Evolutionary conservation across 2,113 vertebrate genomes (phyloP), one percentile per base, ranked within the genome.

Genomic region (Zosterops pallidus): DNA sequence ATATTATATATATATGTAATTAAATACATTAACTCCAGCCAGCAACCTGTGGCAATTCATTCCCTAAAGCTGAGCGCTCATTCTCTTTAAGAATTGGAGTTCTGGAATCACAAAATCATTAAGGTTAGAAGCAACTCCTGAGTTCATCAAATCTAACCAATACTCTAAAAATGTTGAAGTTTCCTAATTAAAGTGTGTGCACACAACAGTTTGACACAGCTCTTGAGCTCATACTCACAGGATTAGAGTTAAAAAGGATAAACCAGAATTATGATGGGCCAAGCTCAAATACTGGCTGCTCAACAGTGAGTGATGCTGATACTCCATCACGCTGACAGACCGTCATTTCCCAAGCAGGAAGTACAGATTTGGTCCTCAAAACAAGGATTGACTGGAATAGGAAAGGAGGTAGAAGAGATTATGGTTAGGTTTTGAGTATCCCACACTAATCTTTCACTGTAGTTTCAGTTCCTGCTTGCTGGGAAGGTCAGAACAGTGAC

Each of bases 241-340:
- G 9, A 13, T 47, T 46, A 23, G 26, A 41, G n/a, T 64, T 49
- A 0, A 37, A 86, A 85, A 82, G 11, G 19, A 42, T 0, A 2
- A 44, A 21, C 9, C 13, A 19, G 8, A 3, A 4, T 11, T 11
- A 15, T 5, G 19, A 15, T 3, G 26, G 33, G 52, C 62, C 42
- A 50, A 71, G 12, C 19, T 20, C 53, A 46, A 33, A 33, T 7
- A 3, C 0, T 7, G 24, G 4, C 46, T 28, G 23, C 53, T 70
- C 47, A 52, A 7, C 42, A 81, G 35, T 68, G 46, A 23, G 20
- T 11, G 68, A 69, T 65, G 50, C 68, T 78, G 68, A 21, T 8
- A 2, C 19, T 39, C 50, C 46, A 26, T 13, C 59, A 39, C 0
- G 0, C 37, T 62, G 15, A 62, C 20, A 33, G 5, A n/a, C 5